Evolutionary conservation across 2,797 vertebrate genomes (phyloP).

Genomic region (Chaenodraco wilsoni): DNA sequence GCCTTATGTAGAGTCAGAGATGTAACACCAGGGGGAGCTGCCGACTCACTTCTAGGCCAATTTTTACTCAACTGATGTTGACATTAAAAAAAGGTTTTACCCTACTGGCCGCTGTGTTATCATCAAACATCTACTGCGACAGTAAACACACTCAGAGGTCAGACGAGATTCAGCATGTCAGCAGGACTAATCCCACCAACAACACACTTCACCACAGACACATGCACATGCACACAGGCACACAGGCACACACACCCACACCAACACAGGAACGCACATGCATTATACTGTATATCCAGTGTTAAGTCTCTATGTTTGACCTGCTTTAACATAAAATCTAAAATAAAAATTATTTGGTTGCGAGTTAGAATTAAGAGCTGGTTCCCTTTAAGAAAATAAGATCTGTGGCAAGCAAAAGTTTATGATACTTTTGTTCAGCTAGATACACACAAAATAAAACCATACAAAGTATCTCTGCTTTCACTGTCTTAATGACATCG

Average conservation of each 20-base stretch:
- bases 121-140: constrained; percentile 10
- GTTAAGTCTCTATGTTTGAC: neutral
- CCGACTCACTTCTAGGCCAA: neutral
- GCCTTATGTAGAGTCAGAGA: constrained; percentile 1
- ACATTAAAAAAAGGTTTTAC: neutral
- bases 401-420: too few species aligned
- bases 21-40: constrained; percentile 47
- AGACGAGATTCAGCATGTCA: constrained; percentile 39
- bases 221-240: constrained; percentile 4
- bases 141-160: constrained; percentile 25
- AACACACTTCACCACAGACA: constrained; percentile 6
- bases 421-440: too few species aligned
- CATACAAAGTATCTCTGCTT: neutral
- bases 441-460: neutral
- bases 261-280: neutral
- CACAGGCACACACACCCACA: neutral
- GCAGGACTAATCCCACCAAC: constrained; percentile 47
- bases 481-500: neutral
- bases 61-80: neutral
- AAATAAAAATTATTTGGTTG: neutral
- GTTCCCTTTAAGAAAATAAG: too few species aligned
- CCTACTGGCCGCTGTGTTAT: neutral
- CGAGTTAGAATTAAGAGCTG: neutral
- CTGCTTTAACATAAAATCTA: neutral
- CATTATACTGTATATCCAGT: neutral